A percentile compares a stretch with the other conserved stretches of the same genome.
These are phyloP conservation scores for Limnephilus marmoratus DNA, from an alignment of 2,888 invertebrate genomes.

Conservation along the genomic window DNA sequence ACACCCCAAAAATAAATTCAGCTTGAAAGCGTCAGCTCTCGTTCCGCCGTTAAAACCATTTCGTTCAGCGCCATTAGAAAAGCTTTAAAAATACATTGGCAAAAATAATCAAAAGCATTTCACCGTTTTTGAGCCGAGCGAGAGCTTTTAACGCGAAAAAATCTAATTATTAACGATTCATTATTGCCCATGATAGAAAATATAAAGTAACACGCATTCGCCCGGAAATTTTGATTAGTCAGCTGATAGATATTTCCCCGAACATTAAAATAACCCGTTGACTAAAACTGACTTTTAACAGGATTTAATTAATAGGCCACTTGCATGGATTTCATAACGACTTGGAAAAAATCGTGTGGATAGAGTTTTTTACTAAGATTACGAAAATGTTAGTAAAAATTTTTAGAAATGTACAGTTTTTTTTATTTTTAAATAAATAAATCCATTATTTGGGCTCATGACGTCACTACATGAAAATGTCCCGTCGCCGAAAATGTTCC, in stretches of 20 bases:
- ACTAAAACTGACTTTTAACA: neutral
- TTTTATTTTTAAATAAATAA: too few relatives aligned
- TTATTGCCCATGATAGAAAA: constrained; percentile 3
- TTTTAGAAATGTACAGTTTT: too few relatives aligned
- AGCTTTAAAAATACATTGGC: constrained; percentile 18
- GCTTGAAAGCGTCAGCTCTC: neutral
- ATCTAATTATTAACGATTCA: constrained; percentile 29
- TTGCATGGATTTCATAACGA: too few relatives aligned
- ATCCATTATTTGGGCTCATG: too few relatives aligned
- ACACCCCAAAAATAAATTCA: neutral
- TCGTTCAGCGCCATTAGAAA: constrained; percentile 27
- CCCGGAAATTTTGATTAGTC: neutral
- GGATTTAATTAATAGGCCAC: neutral
- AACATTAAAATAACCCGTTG: neutral
- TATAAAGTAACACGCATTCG: constrained; percentile 6
- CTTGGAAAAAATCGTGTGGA: too few relatives aligned
- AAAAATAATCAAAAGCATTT: constrained; percentile 24
- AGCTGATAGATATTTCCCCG: neutral
- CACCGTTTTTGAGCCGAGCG: neutral
- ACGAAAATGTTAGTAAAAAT: too few relatives aligned
- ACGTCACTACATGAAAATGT: too few relatives aligned
- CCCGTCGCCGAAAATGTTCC: too few relatives aligned
- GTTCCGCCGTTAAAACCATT: neutral
- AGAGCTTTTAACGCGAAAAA: constrained; percentile 39
- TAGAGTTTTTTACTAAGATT: too few relatives aligned